Percentiles rank a stretch among this genome's conserved stretches.
phyloP scores from a whole-genome alignment of 2,888 invertebrate genomes.

The Eupithecia inturbata region DNA sequence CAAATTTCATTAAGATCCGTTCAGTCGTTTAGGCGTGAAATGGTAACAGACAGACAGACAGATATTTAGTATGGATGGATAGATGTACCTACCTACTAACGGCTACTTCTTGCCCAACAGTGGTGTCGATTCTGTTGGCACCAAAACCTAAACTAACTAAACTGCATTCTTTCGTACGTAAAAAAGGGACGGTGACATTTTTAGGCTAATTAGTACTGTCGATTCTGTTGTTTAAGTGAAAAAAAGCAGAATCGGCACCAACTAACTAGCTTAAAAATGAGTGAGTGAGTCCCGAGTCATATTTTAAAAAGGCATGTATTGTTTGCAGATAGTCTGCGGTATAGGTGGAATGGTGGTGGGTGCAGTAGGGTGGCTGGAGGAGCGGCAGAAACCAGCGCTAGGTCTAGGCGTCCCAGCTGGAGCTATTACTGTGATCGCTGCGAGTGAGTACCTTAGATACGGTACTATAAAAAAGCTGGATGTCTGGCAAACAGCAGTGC shows the following conservation, averaged over 20 bases:
- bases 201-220: neutral
- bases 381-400: conserved; percentile 76
- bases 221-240: neutral
- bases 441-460: conserved; percentile 58
- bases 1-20: too few species aligned
- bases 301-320: neutral
- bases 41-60: too few species aligned
- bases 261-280: neutral
- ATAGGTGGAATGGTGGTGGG: conserved; percentile 84
- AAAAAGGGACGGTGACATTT: too few species aligned
- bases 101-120: too few species aligned
- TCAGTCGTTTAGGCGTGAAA: too few species aligned
- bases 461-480: neutral
- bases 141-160: too few species aligned
- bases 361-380: conserved; percentile 84
- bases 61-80: too few species aligned
- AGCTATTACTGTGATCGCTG: conserved; percentile 81
- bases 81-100: too few species aligned
- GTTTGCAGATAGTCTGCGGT: conserved; percentile 83
- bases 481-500: neutral
- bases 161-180: too few species aligned
- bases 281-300: neutral
- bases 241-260: neutral
- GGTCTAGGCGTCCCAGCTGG: conserved; percentile 84
- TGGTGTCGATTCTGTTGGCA: too few species aligned